phyloP scores from a whole-genome alignment of 2,888 invertebrate species.

The Eumacrocentrus americanus region DNA sequence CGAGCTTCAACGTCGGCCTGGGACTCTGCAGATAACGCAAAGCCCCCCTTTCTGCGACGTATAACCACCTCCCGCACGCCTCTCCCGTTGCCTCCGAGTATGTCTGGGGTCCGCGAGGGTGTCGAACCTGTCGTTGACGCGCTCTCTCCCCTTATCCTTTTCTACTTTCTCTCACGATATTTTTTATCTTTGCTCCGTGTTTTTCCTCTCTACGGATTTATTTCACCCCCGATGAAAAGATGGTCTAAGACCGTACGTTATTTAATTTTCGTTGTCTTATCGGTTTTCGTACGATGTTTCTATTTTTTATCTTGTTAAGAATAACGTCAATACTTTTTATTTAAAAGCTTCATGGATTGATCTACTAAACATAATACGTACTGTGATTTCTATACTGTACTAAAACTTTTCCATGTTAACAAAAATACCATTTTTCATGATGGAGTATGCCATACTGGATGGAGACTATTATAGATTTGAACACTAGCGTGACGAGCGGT shows the following conservation, averaged over 20 bases:
- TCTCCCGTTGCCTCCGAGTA: constrained; percentile 4
- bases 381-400: too few species aligned
- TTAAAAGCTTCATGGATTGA: too few species aligned
- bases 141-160: background rate
- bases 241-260: constrained; percentile 13
- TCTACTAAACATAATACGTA: too few species aligned
- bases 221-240: constrained; percentile 19
- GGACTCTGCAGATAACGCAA: constrained; percentile 58
- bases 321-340: background rate
- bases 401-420: too few species aligned
- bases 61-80: background rate
- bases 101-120: constrained; percentile 24
- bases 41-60: constrained; percentile 25
- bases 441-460: too few species aligned
- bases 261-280: constrained; percentile 26
- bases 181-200: constrained; percentile 19
- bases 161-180: background rate
- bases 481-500: background rate
- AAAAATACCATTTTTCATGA: too few species aligned
- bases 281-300: constrained; percentile 3
- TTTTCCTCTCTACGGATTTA: constrained; percentile 16
- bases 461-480: background rate
- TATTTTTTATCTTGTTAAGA: background rate
- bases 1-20: constrained; percentile 57
- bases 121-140: constrained; percentile 30